phyloP scores from a whole-genome alignment of 2,888 invertebrate genomes.

The Drosophila multiciliata region DNA sequence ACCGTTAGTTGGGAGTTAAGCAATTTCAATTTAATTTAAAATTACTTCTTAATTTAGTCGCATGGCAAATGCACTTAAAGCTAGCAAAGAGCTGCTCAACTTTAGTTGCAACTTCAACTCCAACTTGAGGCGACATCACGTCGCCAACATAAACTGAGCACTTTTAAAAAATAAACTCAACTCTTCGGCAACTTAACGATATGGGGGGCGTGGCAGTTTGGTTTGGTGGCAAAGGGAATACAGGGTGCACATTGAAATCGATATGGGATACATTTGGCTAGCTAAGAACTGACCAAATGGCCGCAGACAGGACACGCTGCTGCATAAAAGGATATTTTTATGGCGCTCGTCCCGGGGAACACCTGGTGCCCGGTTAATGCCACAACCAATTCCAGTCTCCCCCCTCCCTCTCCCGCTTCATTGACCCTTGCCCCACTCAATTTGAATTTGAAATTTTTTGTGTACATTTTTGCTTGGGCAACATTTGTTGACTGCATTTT shows the following conservation, averaged over 20 bases:
- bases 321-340: conserved; percentile 79
- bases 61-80: conserved; percentile 8
- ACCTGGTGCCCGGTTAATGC: conserved; percentile 38
- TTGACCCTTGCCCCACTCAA: conserved; percentile 19
- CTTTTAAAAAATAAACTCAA: conserved; percentile 5
- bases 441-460: conserved; percentile 60
- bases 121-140: conserved; percentile 32
- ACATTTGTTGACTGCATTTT: conserved; percentile 45
- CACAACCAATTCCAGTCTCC: background rate
- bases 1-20: background rate
- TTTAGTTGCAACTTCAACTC: background rate
- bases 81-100: background rate
- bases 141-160: conserved; percentile 28
- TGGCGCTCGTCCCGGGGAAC: conserved; percentile 44
- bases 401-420: rapidly evolving
- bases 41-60: background rate
- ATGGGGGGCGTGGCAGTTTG: background rate
- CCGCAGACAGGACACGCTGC: conserved; percentile 61
- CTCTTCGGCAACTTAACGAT: conserved; percentile 22
- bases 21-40: background rate
- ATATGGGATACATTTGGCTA: conserved; percentile 50
- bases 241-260: conserved; percentile 52
- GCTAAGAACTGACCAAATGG: conserved; percentile 66
- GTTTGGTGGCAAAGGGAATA: background rate
- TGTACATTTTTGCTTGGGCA: conserved; percentile 10